Conservation (phyloP, 92 coral and sea anemone species). For the Palythoa grandiflora region DNA sequence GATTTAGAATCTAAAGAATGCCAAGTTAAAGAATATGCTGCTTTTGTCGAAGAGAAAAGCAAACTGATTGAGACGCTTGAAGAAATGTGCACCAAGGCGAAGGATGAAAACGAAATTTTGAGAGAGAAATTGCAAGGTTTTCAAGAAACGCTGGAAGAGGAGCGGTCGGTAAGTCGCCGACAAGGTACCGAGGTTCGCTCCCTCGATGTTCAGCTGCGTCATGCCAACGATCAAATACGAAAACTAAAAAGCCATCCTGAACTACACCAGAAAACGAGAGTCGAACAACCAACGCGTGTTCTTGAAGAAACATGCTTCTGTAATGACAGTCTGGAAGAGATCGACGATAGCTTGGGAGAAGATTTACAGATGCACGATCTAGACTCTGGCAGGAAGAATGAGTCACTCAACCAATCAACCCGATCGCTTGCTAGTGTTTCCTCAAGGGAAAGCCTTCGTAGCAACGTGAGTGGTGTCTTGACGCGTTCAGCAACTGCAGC, state of each 20-base stretch:
- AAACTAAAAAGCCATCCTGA: constrained; percentile 52
- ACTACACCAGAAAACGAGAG: constrained; percentile 29
- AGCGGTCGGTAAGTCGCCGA: constrained; percentile 73
- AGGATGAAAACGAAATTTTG: constrained; percentile 55
- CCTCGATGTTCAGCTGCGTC: constrained; percentile 88
- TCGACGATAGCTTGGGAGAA: constrained; percentile 53
- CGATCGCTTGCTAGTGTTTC: constrained; percentile 63
- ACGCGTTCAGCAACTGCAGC: constrained; percentile 63
- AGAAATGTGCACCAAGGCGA: constrained; percentile 46
- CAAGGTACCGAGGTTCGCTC: constrained; percentile 87
- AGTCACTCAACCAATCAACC: constrained; percentile 48
- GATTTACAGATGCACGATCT: constrained; percentile 67
- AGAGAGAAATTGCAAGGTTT: constrained; percentile 55
- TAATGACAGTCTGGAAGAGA: constrained; percentile 65
- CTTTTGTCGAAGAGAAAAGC: constrained; percentile 67
- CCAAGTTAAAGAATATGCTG: constrained; percentile 51
- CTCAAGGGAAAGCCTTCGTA: constrained; percentile 62
- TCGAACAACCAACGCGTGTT: constrained; percentile 33
- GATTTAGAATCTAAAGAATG: constrained; percentile 57
- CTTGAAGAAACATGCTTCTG: constrained; percentile 42
- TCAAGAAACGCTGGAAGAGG: constrained; percentile 73
- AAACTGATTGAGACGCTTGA: constrained; percentile 68
- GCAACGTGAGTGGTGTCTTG: constrained; percentile 50
- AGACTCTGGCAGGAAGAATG: constrained; percentile 43
- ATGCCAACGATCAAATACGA: constrained; percentile 82